Evolutionary conservation across 2,797 vertebrate species (phyloP).

Genomic region (Tapera naevia): DNA sequence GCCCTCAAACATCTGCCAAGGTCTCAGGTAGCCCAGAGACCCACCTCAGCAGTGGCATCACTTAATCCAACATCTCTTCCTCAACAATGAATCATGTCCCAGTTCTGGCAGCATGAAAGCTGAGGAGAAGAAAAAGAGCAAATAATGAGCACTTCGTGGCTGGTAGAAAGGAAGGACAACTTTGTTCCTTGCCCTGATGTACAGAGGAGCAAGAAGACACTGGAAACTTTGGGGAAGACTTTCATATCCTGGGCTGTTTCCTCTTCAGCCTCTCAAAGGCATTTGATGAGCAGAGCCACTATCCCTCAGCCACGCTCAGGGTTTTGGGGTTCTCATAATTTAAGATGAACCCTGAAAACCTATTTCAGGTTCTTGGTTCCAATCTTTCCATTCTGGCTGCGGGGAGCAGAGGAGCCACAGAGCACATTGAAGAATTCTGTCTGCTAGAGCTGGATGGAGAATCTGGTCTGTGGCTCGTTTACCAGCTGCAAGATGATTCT

Average conservation of each 20-base stretch:
- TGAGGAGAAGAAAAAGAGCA: neutral
- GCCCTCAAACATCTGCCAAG: neutral
- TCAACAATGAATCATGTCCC: neutral
- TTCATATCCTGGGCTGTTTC: neutral
- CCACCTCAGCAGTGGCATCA: neutral
- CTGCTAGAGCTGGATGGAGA: neutral
- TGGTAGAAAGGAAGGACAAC: neutral
- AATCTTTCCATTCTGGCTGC: neutral
- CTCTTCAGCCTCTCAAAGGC: neutral
- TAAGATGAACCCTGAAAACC: neutral
- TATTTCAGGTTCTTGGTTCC: neutral
- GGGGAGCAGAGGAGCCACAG: neutral
- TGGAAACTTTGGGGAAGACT: neutral
- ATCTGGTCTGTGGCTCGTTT: neutral
- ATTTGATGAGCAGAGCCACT: neutral
- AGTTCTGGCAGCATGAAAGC: neutral
- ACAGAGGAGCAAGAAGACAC: neutral
- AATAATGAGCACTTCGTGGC: neutral
- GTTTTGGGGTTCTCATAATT: neutral
- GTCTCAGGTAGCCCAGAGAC: neutral
- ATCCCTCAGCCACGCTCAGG: neutral
- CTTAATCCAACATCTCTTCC: rapidly evolving
- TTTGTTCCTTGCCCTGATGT: neutral
- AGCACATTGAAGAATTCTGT: neutral
- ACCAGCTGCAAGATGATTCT: neutral